phyloP scores from a whole-genome alignment of 2,113 vertebrate species.

The Delphinus delphis region DNA sequence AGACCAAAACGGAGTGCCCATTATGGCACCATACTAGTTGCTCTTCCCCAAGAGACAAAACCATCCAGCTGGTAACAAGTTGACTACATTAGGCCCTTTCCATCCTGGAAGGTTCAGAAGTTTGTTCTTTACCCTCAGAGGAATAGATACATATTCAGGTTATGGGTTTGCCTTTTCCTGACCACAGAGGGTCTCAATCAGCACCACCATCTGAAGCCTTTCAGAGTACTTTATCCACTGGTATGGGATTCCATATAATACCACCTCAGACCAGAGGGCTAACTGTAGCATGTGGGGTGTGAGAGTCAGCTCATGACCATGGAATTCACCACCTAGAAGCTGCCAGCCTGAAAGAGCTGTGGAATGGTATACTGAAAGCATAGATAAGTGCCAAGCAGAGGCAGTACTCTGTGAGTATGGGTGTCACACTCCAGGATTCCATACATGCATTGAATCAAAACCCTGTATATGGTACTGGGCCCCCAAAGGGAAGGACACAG shows the following conservation, averaged over 20 bases:
- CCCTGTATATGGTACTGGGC: neutral
- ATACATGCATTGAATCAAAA: neutral
- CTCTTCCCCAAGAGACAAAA: neutral
- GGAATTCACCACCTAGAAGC: neutral
- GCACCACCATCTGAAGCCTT: neutral
- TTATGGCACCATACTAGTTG: neutral
- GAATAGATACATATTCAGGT: neutral
- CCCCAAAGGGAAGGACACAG: neutral
- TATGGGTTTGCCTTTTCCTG: neutral
- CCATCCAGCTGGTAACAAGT: neutral
- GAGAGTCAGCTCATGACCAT: neutral
- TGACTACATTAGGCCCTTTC: neutral
- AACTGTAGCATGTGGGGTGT: neutral
- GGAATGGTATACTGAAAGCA: neutral
- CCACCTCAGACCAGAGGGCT: neutral
- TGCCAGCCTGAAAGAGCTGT: neutral
- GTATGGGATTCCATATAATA: neutral
- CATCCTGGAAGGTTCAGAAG: neutral
- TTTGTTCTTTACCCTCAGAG: neutral
- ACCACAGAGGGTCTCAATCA: neutral
- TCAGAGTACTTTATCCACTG: neutral
- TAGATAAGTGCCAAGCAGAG: neutral
- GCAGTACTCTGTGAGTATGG: neutral
- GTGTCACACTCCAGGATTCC: neutral
- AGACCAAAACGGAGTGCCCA: neutral